Percentiles rank a stretch among this genome's conserved stretches.
Conservation (phyloP, 2,113 vertebrate genomes). For the Rhizomys pruinosus region DNA sequence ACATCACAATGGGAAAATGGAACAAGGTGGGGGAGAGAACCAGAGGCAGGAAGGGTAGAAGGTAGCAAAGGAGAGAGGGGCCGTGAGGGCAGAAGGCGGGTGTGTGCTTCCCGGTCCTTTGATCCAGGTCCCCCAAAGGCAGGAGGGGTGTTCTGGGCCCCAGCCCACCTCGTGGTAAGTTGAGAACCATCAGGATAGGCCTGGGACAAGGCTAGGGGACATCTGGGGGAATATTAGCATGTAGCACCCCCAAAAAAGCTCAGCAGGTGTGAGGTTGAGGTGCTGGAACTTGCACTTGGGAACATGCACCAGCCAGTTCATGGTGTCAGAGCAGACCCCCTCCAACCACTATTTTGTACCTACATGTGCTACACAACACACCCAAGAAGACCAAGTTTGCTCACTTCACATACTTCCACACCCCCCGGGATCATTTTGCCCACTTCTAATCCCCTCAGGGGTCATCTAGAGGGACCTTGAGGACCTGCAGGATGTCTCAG, state of each 20-base stretch:
- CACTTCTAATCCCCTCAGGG: too few relatives aligned
- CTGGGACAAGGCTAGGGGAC: not conserved
- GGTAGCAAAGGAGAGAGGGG: not conserved
- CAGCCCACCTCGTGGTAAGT: not conserved
- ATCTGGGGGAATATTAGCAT: not conserved
- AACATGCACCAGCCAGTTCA: not conserved
- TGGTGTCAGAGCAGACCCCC: not conserved
- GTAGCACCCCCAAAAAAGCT: not conserved
- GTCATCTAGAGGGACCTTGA: not conserved
- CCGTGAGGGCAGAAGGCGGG: too few relatives aligned
- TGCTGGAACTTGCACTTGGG: not conserved
- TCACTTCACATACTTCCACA: rapidly evolving
- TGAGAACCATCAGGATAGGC: not conserved
- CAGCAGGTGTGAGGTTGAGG: rapidly evolving
- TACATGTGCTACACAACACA: rapidly evolving
- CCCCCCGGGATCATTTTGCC: too few relatives aligned
- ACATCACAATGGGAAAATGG: not conserved
- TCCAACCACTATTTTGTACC: not conserved
- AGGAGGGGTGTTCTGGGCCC: not conserved
- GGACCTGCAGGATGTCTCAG: not conserved
- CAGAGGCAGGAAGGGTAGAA: not conserved
- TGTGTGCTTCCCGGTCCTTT: too few relatives aligned
- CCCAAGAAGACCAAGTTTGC: not conserved
- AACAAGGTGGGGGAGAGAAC: not conserved
- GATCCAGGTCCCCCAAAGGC: too few relatives aligned